A percentile compares a stretch with the other conserved stretches of the same genome.
phyloP scores from a whole-genome alignment of 2,888 invertebrate genomes.

The Platycheirus albimanus region DNA sequence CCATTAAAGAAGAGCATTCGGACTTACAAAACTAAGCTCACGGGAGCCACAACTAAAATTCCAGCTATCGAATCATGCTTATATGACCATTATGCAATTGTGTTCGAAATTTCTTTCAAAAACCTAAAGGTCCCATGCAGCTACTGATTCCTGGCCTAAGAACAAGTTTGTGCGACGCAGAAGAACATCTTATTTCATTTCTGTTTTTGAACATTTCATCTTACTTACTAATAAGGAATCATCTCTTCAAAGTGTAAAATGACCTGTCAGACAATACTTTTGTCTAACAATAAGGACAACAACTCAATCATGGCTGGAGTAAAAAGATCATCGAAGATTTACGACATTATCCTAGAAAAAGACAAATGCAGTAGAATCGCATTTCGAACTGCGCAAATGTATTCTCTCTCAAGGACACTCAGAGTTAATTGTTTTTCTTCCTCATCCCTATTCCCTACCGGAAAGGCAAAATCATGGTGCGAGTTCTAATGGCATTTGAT shows the following conservation, averaged over 20 bases:
- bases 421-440: slow-evolving; percentile 56
- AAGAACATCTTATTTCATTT: not conserved
- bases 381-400: slow-evolving; percentile 37
- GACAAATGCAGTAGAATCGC: slow-evolving; percentile 40
- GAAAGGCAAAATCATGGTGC: slow-evolving; percentile 59
- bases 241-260: slow-evolving; percentile 7
- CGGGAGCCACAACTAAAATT: no score
- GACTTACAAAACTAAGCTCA: no score
- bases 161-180: no score
- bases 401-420: slow-evolving; percentile 62
- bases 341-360: slow-evolving; percentile 46
- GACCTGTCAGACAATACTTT: slow-evolving; percentile 27
- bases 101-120: no score
- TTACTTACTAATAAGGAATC: slow-evolving; percentile 9
- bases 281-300: slow-evolving; percentile 38
- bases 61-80: no score
- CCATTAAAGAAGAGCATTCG: no score
- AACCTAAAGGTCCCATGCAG: no score
- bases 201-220: not conserved
- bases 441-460: slow-evolving; percentile 58
- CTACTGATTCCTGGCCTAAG: no score
- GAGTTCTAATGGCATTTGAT: slow-evolving; percentile 63
- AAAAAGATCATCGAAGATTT: slow-evolving; percentile 71
- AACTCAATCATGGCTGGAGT: slow-evolving; percentile 66
- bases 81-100: no score